Conservation (phyloP, 2,797 vertebrate genomes). For the Acanthurus lineatus region DNA sequence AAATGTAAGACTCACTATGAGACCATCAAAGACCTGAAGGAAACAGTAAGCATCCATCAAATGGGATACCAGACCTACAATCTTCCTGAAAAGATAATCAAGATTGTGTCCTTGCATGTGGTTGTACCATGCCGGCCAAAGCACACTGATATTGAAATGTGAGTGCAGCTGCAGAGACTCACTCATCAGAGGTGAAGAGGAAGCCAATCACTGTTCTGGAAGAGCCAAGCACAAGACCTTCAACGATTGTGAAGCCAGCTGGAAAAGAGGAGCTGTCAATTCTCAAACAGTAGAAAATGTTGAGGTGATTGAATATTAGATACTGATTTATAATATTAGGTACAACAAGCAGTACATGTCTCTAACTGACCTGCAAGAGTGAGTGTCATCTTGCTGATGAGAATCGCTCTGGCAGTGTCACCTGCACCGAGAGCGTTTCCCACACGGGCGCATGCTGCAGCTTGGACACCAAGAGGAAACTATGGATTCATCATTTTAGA, state of each 20-base stretch:
- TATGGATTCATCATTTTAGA: constrained; percentile 54
- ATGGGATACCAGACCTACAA: constrained; percentile 84
- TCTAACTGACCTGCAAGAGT: constrained; percentile 84
- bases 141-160: neutral
- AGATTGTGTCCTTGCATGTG: neutral
- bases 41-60: constrained; percentile 83
- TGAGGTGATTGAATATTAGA: too few relatives aligned
- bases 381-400: constrained; percentile 86
- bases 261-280: constrained; percentile 8
- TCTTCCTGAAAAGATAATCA: constrained; percentile 77
- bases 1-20: constrained; percentile 77
- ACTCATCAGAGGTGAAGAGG: constrained; percentile 90
- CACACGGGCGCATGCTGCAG: constrained; percentile 89
- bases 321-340: too few relatives aligned
- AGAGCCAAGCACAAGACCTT: constrained; percentile 78
- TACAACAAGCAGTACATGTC: too few relatives aligned
- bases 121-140: too few relatives aligned
- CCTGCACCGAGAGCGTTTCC: constrained; percentile 94
- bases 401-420: constrained; percentile 87
- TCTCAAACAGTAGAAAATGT: neutral
- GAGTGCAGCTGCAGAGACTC: constrained; percentile 68
- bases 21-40: constrained; percentile 88
- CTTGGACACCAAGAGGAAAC: constrained; percentile 91
- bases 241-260: constrained; percentile 77
- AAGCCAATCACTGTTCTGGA: constrained; percentile 85